Evolutionary conservation across 2,888 invertebrate genomes (phyloP), one percentile per base, ranked within the genome.

Genomic region (Volucella zonaria): DNA sequence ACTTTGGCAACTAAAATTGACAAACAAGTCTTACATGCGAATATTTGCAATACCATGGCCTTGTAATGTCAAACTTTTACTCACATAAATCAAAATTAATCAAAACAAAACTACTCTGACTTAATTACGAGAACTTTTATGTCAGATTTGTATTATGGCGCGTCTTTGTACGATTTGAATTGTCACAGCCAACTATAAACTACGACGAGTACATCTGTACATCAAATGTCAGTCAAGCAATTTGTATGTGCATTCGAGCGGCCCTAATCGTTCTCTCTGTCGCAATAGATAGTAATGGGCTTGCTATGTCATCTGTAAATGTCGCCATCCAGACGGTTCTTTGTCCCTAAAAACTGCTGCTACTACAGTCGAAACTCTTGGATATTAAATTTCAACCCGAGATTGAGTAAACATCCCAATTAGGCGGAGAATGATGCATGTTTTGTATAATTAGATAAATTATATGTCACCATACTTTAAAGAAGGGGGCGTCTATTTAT

Each of bases 401-500:
- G 75, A 79, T 75, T 83, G 82, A 73, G 45, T 73, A 73, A 78
- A 62, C 56, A 78, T 14, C 56, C 49, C 64, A 78, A 78, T 82
- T 78, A 82, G 73, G 62, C 18, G 11, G 45, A 68, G 47, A 31
- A 31, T 31, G 31, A 31, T 62, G 62, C 74, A 74, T 61, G 71
- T 66, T 31, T 47, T 71, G 31, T 71, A 42, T 61, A 49, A 23
- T 77, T 52, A 58, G 61, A 80, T 51, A 18, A 70, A 62, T 70
- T 49, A 59, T 40, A 67, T 76, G 71, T 71, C 78, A 61, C 12
- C 54, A 23, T 31, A 73, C 52, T 38, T 31, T 10, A 59, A 10
- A 15, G 15, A 11, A 56, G 43, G 62, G 61, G 73, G 73, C 47
- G 45, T n/a, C 54, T 77, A 77, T 77, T 67, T 67, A 77, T 82